phyloP scores from a whole-genome alignment of 23 tunicate species.

The Halocynthia aurantium region DNA sequence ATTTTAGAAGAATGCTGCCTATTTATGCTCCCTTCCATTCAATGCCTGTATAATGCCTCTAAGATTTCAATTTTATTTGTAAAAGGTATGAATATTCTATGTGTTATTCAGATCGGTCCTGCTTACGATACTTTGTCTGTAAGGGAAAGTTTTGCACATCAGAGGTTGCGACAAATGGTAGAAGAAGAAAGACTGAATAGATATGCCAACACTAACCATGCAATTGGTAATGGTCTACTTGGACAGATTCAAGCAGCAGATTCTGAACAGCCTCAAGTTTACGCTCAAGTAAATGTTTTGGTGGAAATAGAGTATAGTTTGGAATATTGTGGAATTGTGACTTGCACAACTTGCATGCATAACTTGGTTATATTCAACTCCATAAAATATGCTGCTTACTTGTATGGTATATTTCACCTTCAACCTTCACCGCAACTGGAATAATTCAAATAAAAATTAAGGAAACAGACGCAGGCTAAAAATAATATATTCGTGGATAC shows the following conservation, averaged over 20 bases:
- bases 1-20: too few relatives aligned
- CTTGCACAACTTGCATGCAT: too few relatives aligned
- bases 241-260: neutral
- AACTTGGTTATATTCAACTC: too few relatives aligned
- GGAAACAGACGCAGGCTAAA: too few relatives aligned
- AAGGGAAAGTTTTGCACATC: constrained; percentile 27
- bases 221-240: neutral
- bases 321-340: too few relatives aligned
- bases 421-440: too few relatives aligned
- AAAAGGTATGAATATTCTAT: neutral
- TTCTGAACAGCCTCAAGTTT: neutral
- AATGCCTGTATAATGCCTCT: neutral
- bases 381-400: too few relatives aligned
- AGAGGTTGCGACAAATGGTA: constrained; percentile 25
- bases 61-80: neutral
- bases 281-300: constrained; percentile 17
- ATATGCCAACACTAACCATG: constrained; percentile 10
- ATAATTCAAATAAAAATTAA: too few relatives aligned
- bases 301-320: neutral
- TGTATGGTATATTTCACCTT: too few relatives aligned
- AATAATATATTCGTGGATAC: too few relatives aligned
- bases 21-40: too few relatives aligned
- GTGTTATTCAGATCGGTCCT: constrained; percentile 4
- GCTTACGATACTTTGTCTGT: constrained; percentile 21
- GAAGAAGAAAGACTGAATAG: constrained; percentile 22